Base-by-base conservation (phyloP, 2,113 vertebrate species). In the Etheostoma cragini region DNA sequence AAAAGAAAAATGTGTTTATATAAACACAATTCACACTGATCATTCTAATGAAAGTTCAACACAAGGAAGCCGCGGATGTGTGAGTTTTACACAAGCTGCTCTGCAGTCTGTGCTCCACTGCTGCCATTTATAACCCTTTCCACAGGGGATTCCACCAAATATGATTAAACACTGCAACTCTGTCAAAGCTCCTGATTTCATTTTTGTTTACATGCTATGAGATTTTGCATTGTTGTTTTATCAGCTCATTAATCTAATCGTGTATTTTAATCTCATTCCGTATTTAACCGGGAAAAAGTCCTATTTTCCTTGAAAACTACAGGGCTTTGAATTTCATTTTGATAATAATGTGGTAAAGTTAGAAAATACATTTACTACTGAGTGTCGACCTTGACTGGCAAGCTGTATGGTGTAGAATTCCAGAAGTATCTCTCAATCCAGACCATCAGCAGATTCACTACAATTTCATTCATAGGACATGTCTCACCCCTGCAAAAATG, bases 151-250 rank as follows among this genome's bases (percentile, higher is more conserved):
- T 30, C 21, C 30, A 35, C 13, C 61, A 47, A 61, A 70, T 46
- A 22, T 72, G 56, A 76, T 35, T n/a, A 81, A 78, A 84, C 65
- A 69, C 56, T 61, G 58, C 24, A 76, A 54, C 68, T 73, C 54
- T 57, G 78, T 73, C 60, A 60, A n/a, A 66, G 76, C n/a, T 11
- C 73, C 60, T 62, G 45, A 81, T 64, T 78, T 46, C 64, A 42
- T 58, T 75, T 67, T 83, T 38, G 50, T 52, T 38, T 61, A 63
- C 30, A 75, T 60, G 14, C 72, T 69, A 57, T 21, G 30, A 68
- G 26, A 62, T 30, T 76, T 46, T 47, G 17, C 52, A 61, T 52
- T 26, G 61, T 52, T 26, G 21, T 57, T 50, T 56, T 57, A 66
- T 75, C 54, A 79, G 33, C 63, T 74, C 22, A 54, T 35, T 35